Percentiles rank a stretch among this genome's conserved stretches.
phyloP scores from a whole-genome alignment of 2,113 vertebrate genomes.

The Cochlearius cochlearius region DNA sequence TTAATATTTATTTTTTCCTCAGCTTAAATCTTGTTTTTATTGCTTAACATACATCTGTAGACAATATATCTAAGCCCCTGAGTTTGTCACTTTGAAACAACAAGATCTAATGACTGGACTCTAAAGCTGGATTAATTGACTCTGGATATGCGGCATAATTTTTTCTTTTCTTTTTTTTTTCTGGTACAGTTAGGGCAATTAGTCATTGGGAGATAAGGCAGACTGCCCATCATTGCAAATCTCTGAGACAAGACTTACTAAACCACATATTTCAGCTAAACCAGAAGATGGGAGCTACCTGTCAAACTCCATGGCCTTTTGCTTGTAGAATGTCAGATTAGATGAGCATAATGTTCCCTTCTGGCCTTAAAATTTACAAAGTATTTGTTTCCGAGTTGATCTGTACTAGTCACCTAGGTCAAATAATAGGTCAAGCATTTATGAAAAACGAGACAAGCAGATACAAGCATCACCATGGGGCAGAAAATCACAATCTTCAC shows the following conservation, averaged over 20 bases:
- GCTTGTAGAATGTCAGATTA: not conserved
- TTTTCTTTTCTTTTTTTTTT: not conserved
- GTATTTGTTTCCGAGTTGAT: not conserved
- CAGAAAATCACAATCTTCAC: not conserved
- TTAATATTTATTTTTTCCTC: conserved; percentile 5
- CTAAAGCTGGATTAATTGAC: conserved; percentile 23
- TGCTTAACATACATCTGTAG: conserved; percentile 27
- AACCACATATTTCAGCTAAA: not conserved
- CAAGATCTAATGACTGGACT: not conserved
- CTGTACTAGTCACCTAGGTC: not conserved
- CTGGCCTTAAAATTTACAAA: not conserved
- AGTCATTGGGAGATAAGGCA: not conserved
- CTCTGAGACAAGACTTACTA: not conserved
- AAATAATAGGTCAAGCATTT: not conserved
- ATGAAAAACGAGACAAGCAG: not conserved
- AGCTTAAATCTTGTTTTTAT: conserved; percentile 26
- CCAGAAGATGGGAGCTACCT: not conserved
- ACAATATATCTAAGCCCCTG: conserved; percentile 14
- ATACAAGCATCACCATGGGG: not conserved
- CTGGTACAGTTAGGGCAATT: not conserved
- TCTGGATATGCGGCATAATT: not conserved
- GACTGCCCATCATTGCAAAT: not conserved
- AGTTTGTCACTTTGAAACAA: conserved; percentile 1
- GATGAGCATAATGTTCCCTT: not conserved
- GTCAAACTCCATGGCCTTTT: not conserved